A percentile compares a stretch with the other conserved stretches of the same genome.
phyloP scores from a whole-genome alignment of 2,113 vertebrate species.

The Stegostoma tigrinum region DNA sequence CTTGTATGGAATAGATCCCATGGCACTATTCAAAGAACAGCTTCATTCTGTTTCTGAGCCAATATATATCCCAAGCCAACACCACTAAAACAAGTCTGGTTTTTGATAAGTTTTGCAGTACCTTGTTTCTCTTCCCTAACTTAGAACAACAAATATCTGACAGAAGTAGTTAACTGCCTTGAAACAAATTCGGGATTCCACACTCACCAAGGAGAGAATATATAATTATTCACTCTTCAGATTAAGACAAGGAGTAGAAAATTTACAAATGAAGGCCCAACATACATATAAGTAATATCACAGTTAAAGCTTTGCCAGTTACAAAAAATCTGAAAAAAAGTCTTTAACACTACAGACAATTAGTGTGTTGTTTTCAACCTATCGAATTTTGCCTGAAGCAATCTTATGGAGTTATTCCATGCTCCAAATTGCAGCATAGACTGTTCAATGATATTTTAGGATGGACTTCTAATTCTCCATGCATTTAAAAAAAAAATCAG shows the following conservation, averaged over 20 bases:
- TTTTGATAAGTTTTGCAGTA: background rate
- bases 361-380: background rate
- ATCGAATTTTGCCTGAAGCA: background rate
- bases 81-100: background rate
- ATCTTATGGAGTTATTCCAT: background rate
- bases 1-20: background rate
- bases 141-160: background rate
- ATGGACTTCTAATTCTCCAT: background rate
- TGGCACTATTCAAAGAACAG: background rate
- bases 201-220: too few species aligned
- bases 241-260: background rate
- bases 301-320: background rate
- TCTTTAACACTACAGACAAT: background rate
- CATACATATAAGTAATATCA: background rate
- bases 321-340: background rate
- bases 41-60: background rate
- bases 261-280: background rate
- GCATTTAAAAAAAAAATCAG: background rate
- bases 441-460: background rate
- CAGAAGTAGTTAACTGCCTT: background rate
- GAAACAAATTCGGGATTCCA: background rate
- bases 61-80: background rate
- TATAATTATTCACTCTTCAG: background rate
- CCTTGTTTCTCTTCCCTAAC: background rate
- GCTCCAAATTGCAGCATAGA: background rate